These are phyloP conservation scores for Sclerodermus sp. DNA, from an alignment of 2,888 invertebrate species.

Conservation along the genomic window DNA sequence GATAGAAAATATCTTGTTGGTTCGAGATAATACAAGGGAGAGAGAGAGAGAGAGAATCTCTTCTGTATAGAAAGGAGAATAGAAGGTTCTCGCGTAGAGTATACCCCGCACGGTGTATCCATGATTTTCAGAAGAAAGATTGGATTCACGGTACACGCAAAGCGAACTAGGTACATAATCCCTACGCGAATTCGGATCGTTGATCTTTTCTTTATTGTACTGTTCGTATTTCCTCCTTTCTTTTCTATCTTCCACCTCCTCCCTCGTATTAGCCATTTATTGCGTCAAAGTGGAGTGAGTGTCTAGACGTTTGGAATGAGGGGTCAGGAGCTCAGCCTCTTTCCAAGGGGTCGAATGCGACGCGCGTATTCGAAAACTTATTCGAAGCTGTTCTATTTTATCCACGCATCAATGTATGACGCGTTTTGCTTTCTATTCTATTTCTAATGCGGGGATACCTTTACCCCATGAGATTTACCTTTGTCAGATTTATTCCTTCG, in stretches of 20 bases:
- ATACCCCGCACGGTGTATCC: background rate
- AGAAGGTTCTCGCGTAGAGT: background rate
- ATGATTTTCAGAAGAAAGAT: no score
- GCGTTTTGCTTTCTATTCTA: no score
- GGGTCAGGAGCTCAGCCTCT: conserved; percentile 15
- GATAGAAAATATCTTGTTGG: no score
- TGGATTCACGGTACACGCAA: background rate
- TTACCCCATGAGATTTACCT: no score
- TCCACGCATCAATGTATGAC: background rate
- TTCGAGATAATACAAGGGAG: no score
- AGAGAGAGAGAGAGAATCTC: no score
- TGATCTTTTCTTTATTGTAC: background rate
- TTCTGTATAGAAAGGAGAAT: no score
- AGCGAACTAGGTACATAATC: background rate
- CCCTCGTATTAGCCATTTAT: conserved; percentile 25
- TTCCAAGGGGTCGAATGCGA: conserved; percentile 2
- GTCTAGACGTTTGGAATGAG: conserved; percentile 29
- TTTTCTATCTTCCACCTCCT: conserved; percentile 1
- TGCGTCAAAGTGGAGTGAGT: conserved; percentile 24
- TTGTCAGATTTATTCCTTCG: no score
- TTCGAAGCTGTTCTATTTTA: background rate
- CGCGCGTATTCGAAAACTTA: background rate
- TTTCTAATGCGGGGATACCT: no score
- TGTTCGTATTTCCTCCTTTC: background rate
- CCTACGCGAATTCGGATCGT: background rate